Base-by-base conservation (phyloP, 30 jellyfish, hydroid and myxozoan species). In the Aurelia aurita complex sp. Pacific region DNA sequence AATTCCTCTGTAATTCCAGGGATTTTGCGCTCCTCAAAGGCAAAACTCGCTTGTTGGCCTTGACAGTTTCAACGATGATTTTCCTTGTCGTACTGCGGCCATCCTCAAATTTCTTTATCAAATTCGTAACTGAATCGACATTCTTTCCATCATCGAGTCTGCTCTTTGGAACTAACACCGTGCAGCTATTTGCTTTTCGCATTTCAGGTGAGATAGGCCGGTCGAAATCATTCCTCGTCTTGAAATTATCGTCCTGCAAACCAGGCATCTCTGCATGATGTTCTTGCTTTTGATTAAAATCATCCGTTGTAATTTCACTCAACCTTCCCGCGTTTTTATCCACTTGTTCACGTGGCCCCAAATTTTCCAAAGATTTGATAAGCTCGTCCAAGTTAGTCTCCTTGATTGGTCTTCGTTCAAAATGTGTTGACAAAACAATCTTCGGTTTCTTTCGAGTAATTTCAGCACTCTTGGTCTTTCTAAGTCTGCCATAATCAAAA, bases 351-450 rank as follows among this genome's bases (percentile, higher is more conserved):
- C 82, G 88, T 38, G 94, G 86, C 34, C 74, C 77, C 36, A 84
- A 54, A 64, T 63, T 43, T 35, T 89, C 88, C 69, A 91, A 50
- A 63, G 96, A 84, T 67, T 85, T 80, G 81, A 91, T 91, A 34
- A 91, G 61, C 19, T 91, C 96, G 64, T 91, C 97, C 68, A 91
- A 60, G 82, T 91, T 85, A 1, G 97, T 91, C 73, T 84, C 97
- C 66, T 83, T 84, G 50, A 91, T 67, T 4, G 97, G 89, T 68
- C 78, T 77, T 55, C 79, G 70, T 14, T 79, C 87, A 67, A 50
- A 81, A 68, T 88, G 73, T 4, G 90, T 85, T 34, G 97, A 85
- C 57, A 91, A 55, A 14, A 75, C 65, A 16, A 91, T 74, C 83
- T 72, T 91, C 42, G 95, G 97, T 61, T 78, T 91, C 74, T 64